phyloP scores from a whole-genome alignment of 2,797 vertebrate species.

The Sebastiscus tertius region DNA sequence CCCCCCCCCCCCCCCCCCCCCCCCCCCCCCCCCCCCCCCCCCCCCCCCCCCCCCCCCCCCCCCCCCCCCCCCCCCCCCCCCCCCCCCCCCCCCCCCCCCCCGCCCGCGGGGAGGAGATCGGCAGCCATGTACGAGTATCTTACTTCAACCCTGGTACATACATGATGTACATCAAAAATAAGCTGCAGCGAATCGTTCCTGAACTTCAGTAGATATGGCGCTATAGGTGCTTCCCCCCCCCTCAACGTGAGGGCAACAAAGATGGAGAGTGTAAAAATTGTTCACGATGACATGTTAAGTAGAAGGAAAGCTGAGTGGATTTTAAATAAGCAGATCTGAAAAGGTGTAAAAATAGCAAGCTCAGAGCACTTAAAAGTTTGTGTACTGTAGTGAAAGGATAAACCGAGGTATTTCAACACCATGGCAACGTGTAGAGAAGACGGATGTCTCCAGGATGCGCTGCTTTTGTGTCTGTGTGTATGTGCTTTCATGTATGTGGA shows the following conservation, averaged over 20 bases:
- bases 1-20: too few species aligned
- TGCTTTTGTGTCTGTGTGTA: background rate
- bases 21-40: too few species aligned
- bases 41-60: too few species aligned
- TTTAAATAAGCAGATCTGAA: background rate
- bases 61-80: too few species aligned
- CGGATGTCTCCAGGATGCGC: slow-evolving; percentile 6
- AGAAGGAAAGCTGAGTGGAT: slow-evolving; percentile 3
- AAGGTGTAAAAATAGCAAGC: slow-evolving; percentile 1
- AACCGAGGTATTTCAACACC: slow-evolving; percentile 19
- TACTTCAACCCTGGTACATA: slow-evolving; percentile 36
- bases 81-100: too few species aligned
- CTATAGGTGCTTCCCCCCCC: background rate
- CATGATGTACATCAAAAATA: slow-evolving; percentile 34
- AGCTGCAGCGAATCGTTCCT: slow-evolving; percentile 21
- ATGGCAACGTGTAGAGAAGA: background rate
- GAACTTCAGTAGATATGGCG: background rate
- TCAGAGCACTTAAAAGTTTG: background rate
- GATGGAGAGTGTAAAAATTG: background rate
- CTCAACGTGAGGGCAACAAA: background rate
- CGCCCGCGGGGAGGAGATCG: slow-evolving; percentile 34
- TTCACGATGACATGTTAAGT: background rate
- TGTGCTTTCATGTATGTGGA: background rate
- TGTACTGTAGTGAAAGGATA: background rate
- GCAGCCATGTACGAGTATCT: slow-evolving; percentile 40